Conservation (phyloP, 2,113 vertebrate genomes). For the Narcine bancroftii region DNA sequence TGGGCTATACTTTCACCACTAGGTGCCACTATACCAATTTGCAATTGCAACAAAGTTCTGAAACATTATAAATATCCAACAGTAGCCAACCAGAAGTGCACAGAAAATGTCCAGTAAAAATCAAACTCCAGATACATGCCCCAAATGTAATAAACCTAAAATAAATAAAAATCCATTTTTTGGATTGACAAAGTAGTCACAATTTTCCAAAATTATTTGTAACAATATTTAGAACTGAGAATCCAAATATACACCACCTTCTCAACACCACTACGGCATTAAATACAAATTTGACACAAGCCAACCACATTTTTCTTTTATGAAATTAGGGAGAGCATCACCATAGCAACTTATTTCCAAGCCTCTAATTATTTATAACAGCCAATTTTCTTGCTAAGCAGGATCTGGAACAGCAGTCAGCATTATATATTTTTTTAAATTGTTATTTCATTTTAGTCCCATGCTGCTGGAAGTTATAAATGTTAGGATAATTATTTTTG, state of each 20-base stretch:
- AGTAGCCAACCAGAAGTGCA: background rate
- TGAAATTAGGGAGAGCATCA: background rate
- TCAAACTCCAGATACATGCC: background rate
- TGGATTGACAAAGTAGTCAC: background rate
- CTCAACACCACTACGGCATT: background rate
- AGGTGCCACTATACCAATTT: constrained; percentile 26
- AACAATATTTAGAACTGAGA: background rate
- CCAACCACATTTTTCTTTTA: background rate
- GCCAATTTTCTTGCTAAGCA: background rate
- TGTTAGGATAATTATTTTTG: too few relatives aligned
- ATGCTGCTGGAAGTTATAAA: background rate
- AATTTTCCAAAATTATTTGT: background rate
- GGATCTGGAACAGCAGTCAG: background rate
- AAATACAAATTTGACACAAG: background rate
- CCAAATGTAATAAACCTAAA: background rate
- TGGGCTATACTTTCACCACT: background rate
- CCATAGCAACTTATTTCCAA: background rate
- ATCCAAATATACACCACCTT: background rate
- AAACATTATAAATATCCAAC: constrained; percentile 8
- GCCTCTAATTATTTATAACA: background rate
- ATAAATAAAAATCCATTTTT: background rate
- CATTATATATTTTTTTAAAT: background rate
- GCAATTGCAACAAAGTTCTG: background rate
- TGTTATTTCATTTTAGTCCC: background rate
- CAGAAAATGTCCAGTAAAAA: background rate